A percentile compares a stretch with the other conserved stretches of the same genome.
Conservation (phyloP, 2,113 vertebrate species). For the Zosterops japonicus region DNA sequence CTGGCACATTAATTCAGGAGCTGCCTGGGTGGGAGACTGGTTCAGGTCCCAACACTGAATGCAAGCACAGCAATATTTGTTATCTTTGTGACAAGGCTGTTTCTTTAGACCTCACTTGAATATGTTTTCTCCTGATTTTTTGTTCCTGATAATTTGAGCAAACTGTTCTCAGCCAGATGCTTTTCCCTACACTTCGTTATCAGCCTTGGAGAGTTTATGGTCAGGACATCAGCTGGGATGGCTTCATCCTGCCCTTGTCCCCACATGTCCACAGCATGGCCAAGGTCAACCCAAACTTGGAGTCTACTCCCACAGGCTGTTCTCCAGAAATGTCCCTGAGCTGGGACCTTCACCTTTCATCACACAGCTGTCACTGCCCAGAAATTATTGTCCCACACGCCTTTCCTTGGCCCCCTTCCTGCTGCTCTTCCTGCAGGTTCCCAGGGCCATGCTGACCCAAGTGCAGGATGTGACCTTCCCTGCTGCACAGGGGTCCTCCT, state of each 20-base stretch:
- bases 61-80: not conserved
- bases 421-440: not conserved
- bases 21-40: not conserved
- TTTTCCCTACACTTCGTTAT: not conserved
- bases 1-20: not conserved
- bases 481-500: not conserved
- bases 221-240: not conserved
- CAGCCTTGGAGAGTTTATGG: not conserved
- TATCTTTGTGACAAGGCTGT: not conserved
- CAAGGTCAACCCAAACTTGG: not conserved
- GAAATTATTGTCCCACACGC: fast-evolving
- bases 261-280: not conserved
- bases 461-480: not conserved
- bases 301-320: not conserved
- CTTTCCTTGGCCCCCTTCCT: not conserved
- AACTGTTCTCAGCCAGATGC: not conserved
- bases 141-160: slow-evolving; percentile 1
- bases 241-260: not conserved
- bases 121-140: not conserved
- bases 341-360: not conserved
- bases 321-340: not conserved
- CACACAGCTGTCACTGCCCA: not conserved
- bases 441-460: fast-evolving
- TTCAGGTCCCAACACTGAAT: not conserved
- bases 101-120: not conserved